Conservation (phyloP, 30 jellyfish, hydroid and myxozoan species). For the Nemopilema nomurai region DNA sequence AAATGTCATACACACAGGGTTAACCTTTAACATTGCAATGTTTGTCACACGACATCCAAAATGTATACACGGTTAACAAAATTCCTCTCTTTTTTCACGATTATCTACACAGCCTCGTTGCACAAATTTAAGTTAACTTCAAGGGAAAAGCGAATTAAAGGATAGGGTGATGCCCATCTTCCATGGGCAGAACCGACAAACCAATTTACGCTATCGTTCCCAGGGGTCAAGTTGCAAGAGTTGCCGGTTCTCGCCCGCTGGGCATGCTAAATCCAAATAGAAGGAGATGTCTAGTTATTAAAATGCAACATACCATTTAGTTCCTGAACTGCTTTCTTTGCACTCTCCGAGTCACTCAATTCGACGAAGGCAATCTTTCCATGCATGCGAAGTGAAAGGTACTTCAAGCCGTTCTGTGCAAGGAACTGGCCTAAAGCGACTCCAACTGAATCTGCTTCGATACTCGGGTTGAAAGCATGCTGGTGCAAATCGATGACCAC, state of each 20-base stretch:
- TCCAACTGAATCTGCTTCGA: slow-evolving; percentile 62
- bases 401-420: slow-evolving; percentile 58
- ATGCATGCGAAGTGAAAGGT: slow-evolving; percentile 38
- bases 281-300: background rate
- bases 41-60: slow-evolving; percentile 26
- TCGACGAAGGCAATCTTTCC: slow-evolving; percentile 71
- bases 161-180: background rate
- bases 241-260: slow-evolving; percentile 38
- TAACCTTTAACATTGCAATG: slow-evolving; percentile 49
- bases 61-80: background rate
- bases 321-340: slow-evolving; percentile 70
- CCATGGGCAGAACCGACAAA: background rate
- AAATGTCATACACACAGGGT: background rate
- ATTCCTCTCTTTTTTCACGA: background rate
- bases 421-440: slow-evolving; percentile 72
- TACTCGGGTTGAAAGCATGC: slow-evolving; percentile 44
- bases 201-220: slow-evolving; percentile 1
- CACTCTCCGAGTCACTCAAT: slow-evolving; percentile 79
- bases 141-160: background rate
- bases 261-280: slow-evolving; percentile 1
- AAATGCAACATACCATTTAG: slow-evolving; percentile 75
- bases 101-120: background rate
- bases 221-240: slow-evolving; percentile 65
- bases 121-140: background rate
- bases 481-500: slow-evolving; percentile 54